Evolutionary conservation across 2,113 vertebrate genomes (phyloP).

Genomic region (Brachyhypopomus gauderio): DNA sequence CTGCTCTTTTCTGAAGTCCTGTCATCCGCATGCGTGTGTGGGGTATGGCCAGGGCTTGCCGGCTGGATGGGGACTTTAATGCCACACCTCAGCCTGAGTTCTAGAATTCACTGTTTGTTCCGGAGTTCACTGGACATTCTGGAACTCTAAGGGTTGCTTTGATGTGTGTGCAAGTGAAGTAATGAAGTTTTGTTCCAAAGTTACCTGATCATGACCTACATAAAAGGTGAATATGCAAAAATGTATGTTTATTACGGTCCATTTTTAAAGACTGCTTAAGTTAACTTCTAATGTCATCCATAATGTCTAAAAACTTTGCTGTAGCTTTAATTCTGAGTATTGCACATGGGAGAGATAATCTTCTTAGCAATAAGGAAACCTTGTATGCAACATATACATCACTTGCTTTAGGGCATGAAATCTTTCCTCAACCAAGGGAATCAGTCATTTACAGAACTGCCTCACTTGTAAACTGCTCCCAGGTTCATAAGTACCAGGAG

Average conservation of each 20-base stretch:
- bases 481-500: neutral
- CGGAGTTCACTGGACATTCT: neutral
- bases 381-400: slow-evolving; percentile 11
- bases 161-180: too few species aligned
- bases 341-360: neutral
- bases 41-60: slow-evolving; percentile 6
- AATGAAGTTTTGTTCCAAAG: too few species aligned
- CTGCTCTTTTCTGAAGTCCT: neutral
- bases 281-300: too few species aligned
- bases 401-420: slow-evolving; percentile 16
- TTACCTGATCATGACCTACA: too few species aligned
- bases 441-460: slow-evolving; percentile 10
- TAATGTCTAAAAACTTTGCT: neutral
- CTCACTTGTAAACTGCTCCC: slow-evolving; percentile 20
- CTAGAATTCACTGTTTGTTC: neutral
- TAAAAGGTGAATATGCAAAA: too few species aligned
- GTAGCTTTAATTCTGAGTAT: neutral
- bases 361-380: neutral
- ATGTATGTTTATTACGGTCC: too few species aligned
- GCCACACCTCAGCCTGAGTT: neutral
- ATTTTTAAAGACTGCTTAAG: too few species aligned
- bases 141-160: neutral
- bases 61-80: too few species aligned
- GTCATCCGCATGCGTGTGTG: neutral
- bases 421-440: slow-evolving; percentile 29